Percentiles rank a stretch among this genome's conserved stretches.
phyloP scores from a whole-genome alignment of 2,797 vertebrate species.

The Microctenopoma steveboyesi region DNA sequence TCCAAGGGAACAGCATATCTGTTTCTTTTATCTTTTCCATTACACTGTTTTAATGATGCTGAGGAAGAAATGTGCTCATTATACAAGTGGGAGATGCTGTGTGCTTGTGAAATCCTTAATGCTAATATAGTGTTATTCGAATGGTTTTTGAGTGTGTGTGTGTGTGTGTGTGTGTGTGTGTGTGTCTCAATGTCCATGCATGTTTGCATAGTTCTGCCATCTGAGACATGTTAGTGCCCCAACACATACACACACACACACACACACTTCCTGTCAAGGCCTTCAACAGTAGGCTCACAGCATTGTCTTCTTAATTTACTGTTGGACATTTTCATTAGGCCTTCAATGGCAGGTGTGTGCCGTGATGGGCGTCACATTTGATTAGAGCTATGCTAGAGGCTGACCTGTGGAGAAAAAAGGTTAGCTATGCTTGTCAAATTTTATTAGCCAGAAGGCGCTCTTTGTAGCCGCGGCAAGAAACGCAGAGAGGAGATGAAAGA shows the following conservation, averaged over 20 bases:
- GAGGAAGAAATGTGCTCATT: slow-evolving; percentile 28
- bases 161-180: background rate
- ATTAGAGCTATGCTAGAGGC: slow-evolving; percentile 80
- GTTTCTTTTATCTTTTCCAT: slow-evolving; percentile 34
- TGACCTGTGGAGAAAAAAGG: slow-evolving; percentile 85
- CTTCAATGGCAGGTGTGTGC: slow-evolving; percentile 78
- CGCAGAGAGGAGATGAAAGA: slow-evolving; percentile 67
- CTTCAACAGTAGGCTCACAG: slow-evolving; percentile 46
- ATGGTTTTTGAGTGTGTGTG: slow-evolving; percentile 12
- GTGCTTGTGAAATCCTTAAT: slow-evolving; percentile 8
- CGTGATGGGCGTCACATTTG: slow-evolving; percentile 90
- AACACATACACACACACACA: background rate
- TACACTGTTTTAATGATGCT: slow-evolving; percentile 41
- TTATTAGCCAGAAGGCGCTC: slow-evolving; percentile 82
- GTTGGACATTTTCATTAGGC: slow-evolving; percentile 82
- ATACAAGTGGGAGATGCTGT: slow-evolving; percentile 2
- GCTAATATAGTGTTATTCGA: slow-evolving; percentile 8
- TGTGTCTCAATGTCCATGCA: background rate
- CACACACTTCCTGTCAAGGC: slow-evolving; percentile 28
- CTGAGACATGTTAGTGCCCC: slow-evolving; percentile 15
- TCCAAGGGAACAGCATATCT: slow-evolving; percentile 33
- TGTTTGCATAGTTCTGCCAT: slow-evolving; percentile 37
- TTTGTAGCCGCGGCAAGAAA: slow-evolving; percentile 64
- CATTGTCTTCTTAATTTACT: slow-evolving; percentile 75
- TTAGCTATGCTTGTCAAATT: slow-evolving; percentile 92